Evolutionary conservation across 2,888 invertebrate genomes (phyloP).

Genomic region (Drosophila multiciliata): DNA sequence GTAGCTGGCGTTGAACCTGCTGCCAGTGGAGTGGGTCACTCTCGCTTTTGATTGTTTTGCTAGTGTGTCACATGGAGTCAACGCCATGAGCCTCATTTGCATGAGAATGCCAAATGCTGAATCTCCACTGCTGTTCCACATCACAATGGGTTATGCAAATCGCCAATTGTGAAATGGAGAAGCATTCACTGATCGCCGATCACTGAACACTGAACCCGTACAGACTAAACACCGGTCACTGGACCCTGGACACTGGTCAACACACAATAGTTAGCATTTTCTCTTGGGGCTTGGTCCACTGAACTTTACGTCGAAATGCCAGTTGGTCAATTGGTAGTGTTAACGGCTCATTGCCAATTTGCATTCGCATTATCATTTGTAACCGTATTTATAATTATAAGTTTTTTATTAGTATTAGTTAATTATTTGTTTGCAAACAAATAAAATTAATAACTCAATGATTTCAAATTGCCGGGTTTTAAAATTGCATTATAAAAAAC

Average conservation of each 20-base stretch:
- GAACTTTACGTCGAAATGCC: not conserved
- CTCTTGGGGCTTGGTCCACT: not conserved
- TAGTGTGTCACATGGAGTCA: constrained; percentile 1
- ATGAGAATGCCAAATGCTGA: not conserved
- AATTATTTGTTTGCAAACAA: not conserved
- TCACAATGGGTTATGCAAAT: not conserved
- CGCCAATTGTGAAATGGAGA: not conserved
- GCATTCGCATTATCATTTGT: not conserved
- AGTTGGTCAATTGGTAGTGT: not conserved
- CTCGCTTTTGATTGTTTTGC: constrained; percentile 3
- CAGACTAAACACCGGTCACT: not conserved
- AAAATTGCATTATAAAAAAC: not conserved
- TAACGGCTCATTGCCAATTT: not conserved
- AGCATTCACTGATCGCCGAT: not conserved
- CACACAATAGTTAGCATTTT: not conserved
- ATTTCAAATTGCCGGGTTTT: not conserved
- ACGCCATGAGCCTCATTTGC: not conserved
- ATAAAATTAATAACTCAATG: not conserved
- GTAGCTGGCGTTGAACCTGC: constrained; percentile 2
- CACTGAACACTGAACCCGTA: not conserved
- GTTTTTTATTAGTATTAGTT: constrained; percentile 1
- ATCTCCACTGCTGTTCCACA: not conserved
- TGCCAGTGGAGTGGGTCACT: constrained; percentile 1
- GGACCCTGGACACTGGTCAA: not conserved
- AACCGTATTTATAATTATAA: not conserved